These are phyloP conservation scores for Pelochelys cantorii DNA, from an alignment of 2,797 vertebrate genomes.

Conservation along the genomic window DNA sequence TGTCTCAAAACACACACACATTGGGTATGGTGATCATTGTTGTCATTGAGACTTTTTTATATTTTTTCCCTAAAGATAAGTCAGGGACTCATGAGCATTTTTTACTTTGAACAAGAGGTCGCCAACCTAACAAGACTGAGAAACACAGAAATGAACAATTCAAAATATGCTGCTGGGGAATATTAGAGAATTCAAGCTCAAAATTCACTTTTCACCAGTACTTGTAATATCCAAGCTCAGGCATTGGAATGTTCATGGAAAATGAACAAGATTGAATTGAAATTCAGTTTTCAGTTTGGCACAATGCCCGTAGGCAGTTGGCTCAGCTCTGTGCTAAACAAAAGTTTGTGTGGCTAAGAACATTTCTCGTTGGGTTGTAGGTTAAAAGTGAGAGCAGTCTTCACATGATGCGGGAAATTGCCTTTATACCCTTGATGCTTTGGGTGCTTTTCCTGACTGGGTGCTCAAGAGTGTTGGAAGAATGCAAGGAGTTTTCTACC, in stretches of 20 bases:
- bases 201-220: background rate
- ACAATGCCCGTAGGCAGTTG: background rate
- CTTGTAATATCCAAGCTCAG: background rate
- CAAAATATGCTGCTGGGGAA: background rate
- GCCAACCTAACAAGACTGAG: background rate
- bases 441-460: background rate
- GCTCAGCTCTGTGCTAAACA: background rate
- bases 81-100: background rate
- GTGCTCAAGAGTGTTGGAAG: background rate
- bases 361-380: background rate
- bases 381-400: background rate
- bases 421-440: background rate
- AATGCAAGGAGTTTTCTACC: background rate
- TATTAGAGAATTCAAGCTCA: background rate
- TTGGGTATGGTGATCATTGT: background rate
- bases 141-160: background rate
- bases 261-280: background rate
- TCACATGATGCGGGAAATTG: background rate
- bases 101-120: background rate
- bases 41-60: background rate
- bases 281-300: background rate
- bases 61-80: background rate
- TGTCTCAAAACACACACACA: background rate
- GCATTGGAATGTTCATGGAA: background rate
- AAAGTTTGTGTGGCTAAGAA: background rate